Base-by-base conservation (phyloP, 2,888 invertebrate genomes). In the Idaea straminata region DNA sequence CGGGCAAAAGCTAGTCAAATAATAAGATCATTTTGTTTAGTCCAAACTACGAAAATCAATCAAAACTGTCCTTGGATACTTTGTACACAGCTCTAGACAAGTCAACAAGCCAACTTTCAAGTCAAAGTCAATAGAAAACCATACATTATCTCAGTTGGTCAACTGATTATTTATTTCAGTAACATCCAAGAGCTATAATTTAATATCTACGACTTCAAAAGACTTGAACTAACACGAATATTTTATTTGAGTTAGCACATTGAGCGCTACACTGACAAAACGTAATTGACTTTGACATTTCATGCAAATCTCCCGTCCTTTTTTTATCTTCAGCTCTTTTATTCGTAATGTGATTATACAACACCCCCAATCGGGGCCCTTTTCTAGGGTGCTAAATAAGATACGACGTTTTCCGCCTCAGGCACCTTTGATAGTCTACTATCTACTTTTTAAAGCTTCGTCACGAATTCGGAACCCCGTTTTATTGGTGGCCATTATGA, bases 401-500 rank as follows among this genome's bases (percentile, higher is more conserved):
- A 91, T 87, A 84, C 89, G 91, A 89, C 90, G 86, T 91, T 91
- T 91, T 88, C 88, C 88, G 91, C 91, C 89, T 86, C 80, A 82
- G 87, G 89, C 89, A 91, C 69, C 72, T 91, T 89, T 90, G 89
- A 90, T 89, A 88, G 88, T 47, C 47, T 25, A 47, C 47, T 47
- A 47, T 47, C 47, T 88, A 89, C 88, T 89, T 89, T 90, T 89
- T 88, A 90, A 89, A 91, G 88, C 91, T 87, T 84, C 83, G 89
- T 89, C 89, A 88, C 88, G 89, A 91, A 89, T 89, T 88, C 84
- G 79, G 87, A 87, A 89, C 87, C 86, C 85, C 90, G 6, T 90
- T 92, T 91, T 91, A 92, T 91, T 91, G 91, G 89, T 87, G 86
- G 86, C 86, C 89, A 92, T 92, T 92, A 91, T 91, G 90, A 89